Evolutionary conservation across 2,888 invertebrate genomes (phyloP).

Genomic region (Endotricha flammealis): DNA sequence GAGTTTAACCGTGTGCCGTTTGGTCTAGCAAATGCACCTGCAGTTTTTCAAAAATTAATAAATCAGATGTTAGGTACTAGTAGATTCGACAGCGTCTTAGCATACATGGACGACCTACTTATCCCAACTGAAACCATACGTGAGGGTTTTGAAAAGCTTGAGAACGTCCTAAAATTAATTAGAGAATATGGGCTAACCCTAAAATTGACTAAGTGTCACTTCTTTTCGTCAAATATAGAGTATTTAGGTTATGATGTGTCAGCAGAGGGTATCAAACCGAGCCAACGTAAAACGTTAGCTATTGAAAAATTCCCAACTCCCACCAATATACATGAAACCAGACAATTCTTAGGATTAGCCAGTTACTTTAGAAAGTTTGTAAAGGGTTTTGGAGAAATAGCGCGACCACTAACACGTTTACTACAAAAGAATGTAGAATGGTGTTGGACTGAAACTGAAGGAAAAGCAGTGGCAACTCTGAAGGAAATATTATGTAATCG

Average conservation of each 20-base stretch:
- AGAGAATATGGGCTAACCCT: background rate
- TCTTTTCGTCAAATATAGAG: conserved; percentile 9
- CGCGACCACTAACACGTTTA: conserved; percentile 17
- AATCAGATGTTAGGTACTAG: background rate
- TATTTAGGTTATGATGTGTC: conserved; percentile 23
- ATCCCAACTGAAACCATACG: conserved; percentile 11
- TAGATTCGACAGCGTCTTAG: conserved; percentile 14
- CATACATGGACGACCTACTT: conserved; percentile 22
- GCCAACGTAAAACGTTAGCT: conserved; percentile 11
- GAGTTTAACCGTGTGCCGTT: conserved; percentile 32
- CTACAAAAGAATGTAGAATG: conserved; percentile 17
- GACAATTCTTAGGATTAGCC: conserved; percentile 17
- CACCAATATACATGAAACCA: conserved; percentile 17
- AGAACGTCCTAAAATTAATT: conserved; percentile 15
- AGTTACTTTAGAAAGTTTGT: conserved; percentile 21
- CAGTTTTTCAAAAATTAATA: conserved; percentile 22
- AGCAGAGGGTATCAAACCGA: conserved; percentile 14
- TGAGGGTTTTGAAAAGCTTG: conserved; percentile 13
- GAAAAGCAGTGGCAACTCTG: conserved; percentile 5
- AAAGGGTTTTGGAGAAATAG: conserved; percentile 18
- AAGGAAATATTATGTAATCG: conserved; percentile 12
- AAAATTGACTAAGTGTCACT: conserved; percentile 16
- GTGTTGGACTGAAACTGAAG: conserved; percentile 14
- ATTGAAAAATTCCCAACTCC: background rate
- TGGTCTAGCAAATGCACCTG: conserved; percentile 23